These are phyloP conservation scores for Drosophila quadrilineata DNA, from an alignment of 1,140 invertebrate genomes.

Conservation along the genomic window DNA sequence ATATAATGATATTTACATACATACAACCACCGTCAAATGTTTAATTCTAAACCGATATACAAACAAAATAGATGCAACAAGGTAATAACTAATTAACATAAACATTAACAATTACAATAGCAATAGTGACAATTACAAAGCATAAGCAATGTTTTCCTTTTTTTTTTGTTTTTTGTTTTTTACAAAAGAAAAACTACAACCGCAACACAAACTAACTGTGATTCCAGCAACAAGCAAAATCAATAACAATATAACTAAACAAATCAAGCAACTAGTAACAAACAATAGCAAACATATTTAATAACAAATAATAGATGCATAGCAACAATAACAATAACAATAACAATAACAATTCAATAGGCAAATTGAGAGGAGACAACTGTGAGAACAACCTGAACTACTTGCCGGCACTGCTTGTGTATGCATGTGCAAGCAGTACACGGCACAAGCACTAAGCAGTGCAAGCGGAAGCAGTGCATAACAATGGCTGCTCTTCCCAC, in stretches of 20 bases:
- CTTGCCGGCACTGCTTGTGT: too few relatives aligned
- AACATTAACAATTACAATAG: constrained; percentile 33
- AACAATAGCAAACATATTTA: constrained; percentile 63
- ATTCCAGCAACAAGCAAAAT: constrained; percentile 65
- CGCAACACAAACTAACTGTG: constrained; percentile 77
- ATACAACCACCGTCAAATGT: constrained; percentile 72
- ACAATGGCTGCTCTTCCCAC: too few relatives aligned
- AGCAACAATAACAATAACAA: constrained; percentile 22
- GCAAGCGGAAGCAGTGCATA: too few relatives aligned
- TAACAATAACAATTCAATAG: too few relatives aligned
- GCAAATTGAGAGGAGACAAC: constrained; percentile 12
- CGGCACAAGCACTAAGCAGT: too few relatives aligned
- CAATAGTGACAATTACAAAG: constrained; percentile 31
- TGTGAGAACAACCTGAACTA: not conserved
- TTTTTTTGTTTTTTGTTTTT: too few relatives aligned
- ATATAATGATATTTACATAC: constrained; percentile 63
- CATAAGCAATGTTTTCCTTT: not conserved
- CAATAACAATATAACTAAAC: constrained; percentile 34
- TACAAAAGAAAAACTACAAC: constrained; percentile 3
- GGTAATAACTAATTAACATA: too few relatives aligned
- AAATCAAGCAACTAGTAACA: constrained; percentile 29
- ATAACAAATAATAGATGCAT: constrained; percentile 4
- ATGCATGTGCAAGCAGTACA: too few relatives aligned
- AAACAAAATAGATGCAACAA: constrained; percentile 20
- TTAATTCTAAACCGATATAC: constrained; percentile 54